These are phyloP conservation scores for Trachemys scripta DNA, from an alignment of 2,113 vertebrate species.

Conservation along the genomic window DNA sequence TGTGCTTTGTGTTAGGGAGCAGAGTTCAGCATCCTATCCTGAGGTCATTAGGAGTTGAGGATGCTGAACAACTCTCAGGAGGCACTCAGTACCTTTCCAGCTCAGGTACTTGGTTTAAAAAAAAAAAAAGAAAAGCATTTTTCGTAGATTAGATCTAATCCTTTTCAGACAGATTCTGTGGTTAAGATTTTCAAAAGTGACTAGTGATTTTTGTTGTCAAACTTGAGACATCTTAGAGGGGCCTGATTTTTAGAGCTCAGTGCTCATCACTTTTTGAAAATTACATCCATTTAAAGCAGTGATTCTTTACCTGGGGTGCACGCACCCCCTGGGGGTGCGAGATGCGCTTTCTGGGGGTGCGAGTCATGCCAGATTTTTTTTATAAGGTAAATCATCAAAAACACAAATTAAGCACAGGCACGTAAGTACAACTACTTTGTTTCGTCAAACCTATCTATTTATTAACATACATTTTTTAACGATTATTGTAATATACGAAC, in stretches of 20 bases:
- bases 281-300: background rate
- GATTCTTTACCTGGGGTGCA: too few species aligned
- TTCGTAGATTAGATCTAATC: background rate
- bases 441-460: too few species aligned
- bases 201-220: constrained; percentile 14
- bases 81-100: constrained; percentile 5
- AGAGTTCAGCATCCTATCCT: constrained; percentile 7
- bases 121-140: background rate
- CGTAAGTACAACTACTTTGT: too few species aligned
- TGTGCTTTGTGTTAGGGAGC: constrained; percentile 32
- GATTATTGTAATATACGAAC: too few species aligned
- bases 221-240: constrained; percentile 24
- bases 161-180: background rate
- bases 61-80: constrained; percentile 20
- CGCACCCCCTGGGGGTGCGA: too few species aligned
- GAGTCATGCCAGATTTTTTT: too few species aligned
- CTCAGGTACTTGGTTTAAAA: constrained; percentile 9
- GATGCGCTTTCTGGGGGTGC: too few species aligned
- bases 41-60: background rate
- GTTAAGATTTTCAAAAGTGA: background rate
- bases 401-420: too few species aligned
- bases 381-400: too few species aligned
- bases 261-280: background rate
- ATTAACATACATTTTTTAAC: too few species aligned
- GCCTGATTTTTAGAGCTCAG: background rate